Percentiles rank a stretch among this genome's conserved stretches.
phyloP scores from a whole-genome alignment of 2,797 vertebrate genomes.

The Cichlasoma orientale region DNA sequence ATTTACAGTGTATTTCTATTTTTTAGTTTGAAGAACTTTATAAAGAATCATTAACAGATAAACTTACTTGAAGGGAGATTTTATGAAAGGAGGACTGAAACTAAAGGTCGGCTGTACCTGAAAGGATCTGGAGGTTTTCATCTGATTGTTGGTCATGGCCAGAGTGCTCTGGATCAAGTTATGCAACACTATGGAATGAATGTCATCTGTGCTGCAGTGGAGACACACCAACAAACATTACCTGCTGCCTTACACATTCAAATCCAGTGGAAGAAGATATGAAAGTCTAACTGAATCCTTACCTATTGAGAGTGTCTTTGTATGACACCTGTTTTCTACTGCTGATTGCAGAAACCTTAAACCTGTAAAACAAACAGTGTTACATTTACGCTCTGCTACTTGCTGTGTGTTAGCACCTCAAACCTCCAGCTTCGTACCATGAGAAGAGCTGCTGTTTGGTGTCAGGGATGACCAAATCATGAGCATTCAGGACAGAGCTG shows the following conservation, averaged over 20 bases:
- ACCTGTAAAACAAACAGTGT: conserved; percentile 75
- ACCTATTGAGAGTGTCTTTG: conserved; percentile 85
- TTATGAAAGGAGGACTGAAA: not conserved
- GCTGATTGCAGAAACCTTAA: conserved; percentile 87
- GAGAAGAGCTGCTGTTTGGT: conserved; percentile 87
- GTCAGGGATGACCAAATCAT: conserved; percentile 84
- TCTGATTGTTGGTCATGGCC: conserved; percentile 91
- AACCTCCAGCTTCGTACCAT: conserved; percentile 72
- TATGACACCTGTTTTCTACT: conserved; percentile 59
- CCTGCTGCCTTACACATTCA: not conserved
- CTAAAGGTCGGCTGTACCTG: conserved; percentile 79
- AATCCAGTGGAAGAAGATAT: not conserved
- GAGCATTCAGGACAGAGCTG: conserved; percentile 78
- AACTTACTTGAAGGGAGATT: not conserved
- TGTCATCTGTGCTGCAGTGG: conserved; percentile 83
- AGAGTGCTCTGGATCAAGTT: conserved; percentile 96
- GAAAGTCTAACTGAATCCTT: not conserved
- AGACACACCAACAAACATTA: conserved; percentile 22
- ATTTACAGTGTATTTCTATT: not conserved
- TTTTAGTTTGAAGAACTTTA: not conserved
- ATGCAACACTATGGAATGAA: conserved; percentile 90
- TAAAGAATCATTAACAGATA: not conserved
- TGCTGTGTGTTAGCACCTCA: not conserved
- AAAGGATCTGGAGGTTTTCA: conserved; percentile 91
- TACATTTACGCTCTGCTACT: not conserved